Base-by-base conservation (phyloP, 2,888 invertebrate species). In the Pollenia angustigena region DNA sequence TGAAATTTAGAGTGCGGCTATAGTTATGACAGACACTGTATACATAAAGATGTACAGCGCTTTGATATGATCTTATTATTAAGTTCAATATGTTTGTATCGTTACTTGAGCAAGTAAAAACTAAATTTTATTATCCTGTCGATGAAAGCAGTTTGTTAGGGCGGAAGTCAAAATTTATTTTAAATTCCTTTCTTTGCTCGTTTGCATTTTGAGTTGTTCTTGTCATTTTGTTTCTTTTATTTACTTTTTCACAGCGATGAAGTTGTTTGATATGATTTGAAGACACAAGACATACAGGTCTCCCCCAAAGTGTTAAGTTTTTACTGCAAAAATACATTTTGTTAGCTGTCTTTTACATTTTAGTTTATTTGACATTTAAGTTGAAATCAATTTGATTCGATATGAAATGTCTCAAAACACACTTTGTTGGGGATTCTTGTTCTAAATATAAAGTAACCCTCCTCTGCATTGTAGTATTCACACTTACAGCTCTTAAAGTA, bases 101-200 rank as follows among this genome's bases (percentile, higher is more conserved):
- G 18, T 54, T 40, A 1, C 40, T 48, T 16, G 46, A 54, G 44
- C 18, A 66, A 42, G 23, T 62, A 58, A 80, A 64, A 62, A 18
- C 64, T 62, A 44, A 81, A 81, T 85, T 76, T 85, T 81, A 76
- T 71, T 85, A 76, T 81, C 64, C 81, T 85, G 85, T 81, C 81
- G 81, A 85, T 81, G 76, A 85, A 85, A 85, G 75, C 81, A 76
- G 60, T 81, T 76, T 85, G 71, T 81, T 71, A 62, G 81, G 75
- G 69, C 81, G 85, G 85, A 85, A 81, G 71, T 81, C 50, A 85
- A 81, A 81, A 62, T 80, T 85, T 81, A 81, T 76, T 76, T 71
- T 48, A 62, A 76, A 44, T 76, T 81, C 69, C 23, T 56, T 68
- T 56, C 48, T 79, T 16, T 32, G 52, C 52, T 71, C 50, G 80